Base-by-base conservation (phyloP, 2,113 vertebrate species). In the Peromyscus californicus region DNA sequence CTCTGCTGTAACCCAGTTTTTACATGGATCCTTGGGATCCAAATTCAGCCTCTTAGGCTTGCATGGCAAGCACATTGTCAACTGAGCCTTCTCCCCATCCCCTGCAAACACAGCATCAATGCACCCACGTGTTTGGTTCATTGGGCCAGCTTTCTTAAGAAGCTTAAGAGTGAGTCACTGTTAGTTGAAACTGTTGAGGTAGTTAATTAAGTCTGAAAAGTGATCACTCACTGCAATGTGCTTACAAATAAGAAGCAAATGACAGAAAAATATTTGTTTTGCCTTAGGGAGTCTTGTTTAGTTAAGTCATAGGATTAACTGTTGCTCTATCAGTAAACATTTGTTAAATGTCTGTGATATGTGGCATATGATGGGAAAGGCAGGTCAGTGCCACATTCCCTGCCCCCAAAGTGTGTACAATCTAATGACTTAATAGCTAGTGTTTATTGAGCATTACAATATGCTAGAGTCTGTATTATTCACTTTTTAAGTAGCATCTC, bases 151-250 rank as follows among this genome's bases (percentile, higher is more conserved):
- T 95, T 97, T 92, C 95, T 89, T 96, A 94, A 93, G 89, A 89
- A 86, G 57, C 85, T 95, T 94, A 95, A 95, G 96, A 95, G 69
- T 89, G 72, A 96, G 82, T 97, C 82, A 78, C 51, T 22, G 5
- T 87, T 92, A 79, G 83, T 94, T 88, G 95, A 96, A 94, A 92
- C 67, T 70, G 42, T 89, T 36, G 51, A 87, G 80, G 22, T 95
- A 92, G 80, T 90, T 90, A 94, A 97, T 90, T 88, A 94, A 97
- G 39, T 84, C 90, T 90, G 79, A 95, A 94, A 94, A 97, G 65
- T 84, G 75, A 89, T 95, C 96, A 90, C n/a, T 94, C 79, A 76
- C 72, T 94, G 48, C n/a, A 95, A 5, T 92, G 48, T 95, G 42
- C 33, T 93, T 95, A 94, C 45, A 93, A 48, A 89, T 75, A 90